Percentiles rank a stretch among this genome's conserved stretches.
Evolutionary conservation across 2,888 invertebrate genomes (phyloP).

Genomic region (Xestia xanthographa): DNA sequence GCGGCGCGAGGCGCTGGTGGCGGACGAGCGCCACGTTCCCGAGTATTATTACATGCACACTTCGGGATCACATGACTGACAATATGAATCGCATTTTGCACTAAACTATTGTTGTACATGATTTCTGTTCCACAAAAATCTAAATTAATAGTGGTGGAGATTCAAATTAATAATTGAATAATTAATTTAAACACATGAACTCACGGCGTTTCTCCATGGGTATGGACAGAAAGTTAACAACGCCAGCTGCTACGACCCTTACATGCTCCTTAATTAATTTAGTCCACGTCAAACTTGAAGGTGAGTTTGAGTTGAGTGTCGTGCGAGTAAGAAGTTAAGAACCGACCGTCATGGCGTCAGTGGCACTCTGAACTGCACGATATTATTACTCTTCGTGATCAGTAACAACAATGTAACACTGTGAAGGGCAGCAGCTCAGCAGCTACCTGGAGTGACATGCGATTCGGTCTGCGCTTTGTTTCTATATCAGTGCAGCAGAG

Average conservation of each 20-base stretch:
- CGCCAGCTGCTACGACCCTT: too few species aligned
- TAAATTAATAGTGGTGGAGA: too few species aligned
- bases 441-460: not conserved
- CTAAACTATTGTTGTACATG: not conserved
- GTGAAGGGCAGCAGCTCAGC: not conserved
- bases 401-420: too few species aligned
- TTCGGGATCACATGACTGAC: not conserved
- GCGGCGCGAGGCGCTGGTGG: slow-evolving; percentile 7
- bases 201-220: not conserved
- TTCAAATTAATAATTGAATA: too few species aligned
- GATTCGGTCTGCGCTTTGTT: too few species aligned
- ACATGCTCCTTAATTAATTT: not conserved
- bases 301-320: not conserved
- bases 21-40: not conserved
- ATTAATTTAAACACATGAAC: not conserved
- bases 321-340: too few species aligned
- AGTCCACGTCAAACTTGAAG: not conserved
- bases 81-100: not conserved
- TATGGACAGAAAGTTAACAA: not conserved
- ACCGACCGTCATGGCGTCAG: not conserved
- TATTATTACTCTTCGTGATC: not conserved
- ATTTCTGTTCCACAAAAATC: not conserved
- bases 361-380: not conserved
- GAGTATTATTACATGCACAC: slow-evolving; percentile 2
- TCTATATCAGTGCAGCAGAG: not conserved